These are phyloP conservation scores for Percina caprodes DNA, from an alignment of 2,113 vertebrate genomes.

Conservation along the genomic window DNA sequence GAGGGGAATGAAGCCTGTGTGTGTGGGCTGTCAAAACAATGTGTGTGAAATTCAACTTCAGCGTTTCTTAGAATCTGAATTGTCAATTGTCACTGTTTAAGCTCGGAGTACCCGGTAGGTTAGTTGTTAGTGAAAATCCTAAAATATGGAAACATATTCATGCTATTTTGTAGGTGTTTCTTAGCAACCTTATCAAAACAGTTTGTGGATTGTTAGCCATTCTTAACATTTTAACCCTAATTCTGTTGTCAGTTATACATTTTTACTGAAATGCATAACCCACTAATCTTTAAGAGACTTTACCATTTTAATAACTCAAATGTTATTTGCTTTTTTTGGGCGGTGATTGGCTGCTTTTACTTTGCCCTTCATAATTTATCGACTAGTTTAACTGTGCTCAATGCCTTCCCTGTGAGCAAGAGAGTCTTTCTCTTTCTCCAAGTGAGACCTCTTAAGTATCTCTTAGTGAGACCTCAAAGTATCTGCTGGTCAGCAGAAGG, in stretches of 20 bases:
- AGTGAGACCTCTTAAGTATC: constrained; percentile 71
- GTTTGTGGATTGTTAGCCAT: background rate
- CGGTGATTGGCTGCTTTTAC: background rate
- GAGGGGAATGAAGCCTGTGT: background rate
- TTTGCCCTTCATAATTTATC: background rate
- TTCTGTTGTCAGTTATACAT: background rate
- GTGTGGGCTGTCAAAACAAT: constrained; percentile 6
- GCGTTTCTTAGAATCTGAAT: background rate
- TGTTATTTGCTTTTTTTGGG: background rate
- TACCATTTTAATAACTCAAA: background rate
- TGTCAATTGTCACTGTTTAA: background rate
- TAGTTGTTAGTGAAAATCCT: background rate
- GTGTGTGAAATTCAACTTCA: background rate
- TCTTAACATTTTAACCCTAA: background rate
- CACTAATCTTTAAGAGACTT: background rate
- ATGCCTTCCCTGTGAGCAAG: constrained; percentile 9
- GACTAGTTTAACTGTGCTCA: background rate
- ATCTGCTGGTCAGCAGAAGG: constrained; percentile 85
- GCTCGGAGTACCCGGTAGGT: background rate
- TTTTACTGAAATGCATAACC: background rate
- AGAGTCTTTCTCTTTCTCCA: constrained; percentile 51
- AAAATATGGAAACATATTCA: background rate
- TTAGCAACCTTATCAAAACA: background rate
- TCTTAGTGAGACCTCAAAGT: constrained; percentile 69
- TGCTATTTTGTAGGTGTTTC: background rate